Evolutionary conservation across 2,113 vertebrate genomes (phyloP), one percentile per base, ranked within the genome.

Genomic region (Sylvilagus bachmani): DNA sequence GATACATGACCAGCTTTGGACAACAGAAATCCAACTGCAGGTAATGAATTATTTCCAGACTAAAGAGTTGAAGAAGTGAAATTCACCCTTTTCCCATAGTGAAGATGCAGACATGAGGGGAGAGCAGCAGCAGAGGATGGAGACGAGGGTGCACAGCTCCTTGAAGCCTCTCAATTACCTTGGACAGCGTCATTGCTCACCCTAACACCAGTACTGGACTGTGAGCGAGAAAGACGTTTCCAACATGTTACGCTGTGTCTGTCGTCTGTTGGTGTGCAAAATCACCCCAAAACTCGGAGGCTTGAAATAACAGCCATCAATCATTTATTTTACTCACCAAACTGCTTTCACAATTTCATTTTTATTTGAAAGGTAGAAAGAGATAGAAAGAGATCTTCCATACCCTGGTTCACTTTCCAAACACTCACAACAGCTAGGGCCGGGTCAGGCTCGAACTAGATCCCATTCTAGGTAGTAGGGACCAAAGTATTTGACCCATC

Each of bases 251-350:
- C 5, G 31, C 12, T 64, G 70, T 38, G 19, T 74, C 74, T 10
- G 53, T 38, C 53, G 58, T 11, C 25, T 85, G 38, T 77, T 55
- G 7, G 44, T 31, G 31, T 85, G 53, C 33, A 66, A 89, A 79
- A 19, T 22, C 7, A 84, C 17, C 38, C 22, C 29, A 3, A 33
- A 74, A 62, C 19, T 6, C 24, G 53, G n/a, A 86, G 69, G 49
- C 55, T 49, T 69, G 61, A 74, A 93, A 55, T 82, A 33, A 81
- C 38, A 66, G 3, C 44, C 6, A 44, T 44, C 10, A 27, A 22
- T 79, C 16, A 69, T 53, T 78, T 33, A 71, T 61, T 96, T 89
- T 73, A 44, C 31, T 89, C 55, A 71, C 71, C 51, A 69, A 85
- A 36, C 49, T 82, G 44, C 44, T 44, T 44, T 44, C 44, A 44